Conservation (phyloP, 2,888 invertebrate genomes). For the Hirtodrosophila duncani region DNA sequence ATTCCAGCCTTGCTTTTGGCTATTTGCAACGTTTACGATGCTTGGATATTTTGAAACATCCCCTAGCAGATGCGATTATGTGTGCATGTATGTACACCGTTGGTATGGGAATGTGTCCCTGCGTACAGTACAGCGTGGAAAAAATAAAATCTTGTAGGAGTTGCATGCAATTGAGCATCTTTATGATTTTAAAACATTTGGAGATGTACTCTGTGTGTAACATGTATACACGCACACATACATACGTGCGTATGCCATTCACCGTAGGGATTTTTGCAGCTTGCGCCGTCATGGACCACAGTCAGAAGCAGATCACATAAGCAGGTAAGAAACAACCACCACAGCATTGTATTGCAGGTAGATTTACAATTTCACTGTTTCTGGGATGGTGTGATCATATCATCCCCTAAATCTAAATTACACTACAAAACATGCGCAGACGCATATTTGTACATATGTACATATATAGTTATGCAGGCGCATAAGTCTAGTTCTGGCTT, state of each 20-base stretch:
- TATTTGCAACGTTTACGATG: slow-evolving; percentile 36
- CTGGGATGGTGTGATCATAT: too few species aligned
- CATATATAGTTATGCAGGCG: too few species aligned
- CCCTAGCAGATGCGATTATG: background rate
- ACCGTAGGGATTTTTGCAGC: slow-evolving; percentile 29
- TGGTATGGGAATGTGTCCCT: too few species aligned
- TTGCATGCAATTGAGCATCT: too few species aligned
- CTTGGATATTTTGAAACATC: slow-evolving; percentile 34
- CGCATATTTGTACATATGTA: too few species aligned
- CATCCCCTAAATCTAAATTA: slow-evolving; percentile 20
- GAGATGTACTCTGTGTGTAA: slow-evolving; percentile 15
- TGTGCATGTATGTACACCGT: too few species aligned
- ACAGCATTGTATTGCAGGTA: slow-evolving; percentile 41
- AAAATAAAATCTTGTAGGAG: too few species aligned
- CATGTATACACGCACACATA: background rate
- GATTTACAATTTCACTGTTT: slow-evolving; percentile 49
- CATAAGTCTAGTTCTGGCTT: too few species aligned
- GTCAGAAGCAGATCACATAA: slow-evolving; percentile 8
- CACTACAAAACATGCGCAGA: too few species aligned
- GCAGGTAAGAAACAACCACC: slow-evolving; percentile 29
- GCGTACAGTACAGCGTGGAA: too few species aligned
- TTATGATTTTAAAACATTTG: too few species aligned
- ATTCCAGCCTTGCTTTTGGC: slow-evolving; percentile 2
- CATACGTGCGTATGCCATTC: background rate
- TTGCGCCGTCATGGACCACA: background rate